Conservation (phyloP, 2,797 vertebrate genomes). For the Potorous gilbertii region DNA sequence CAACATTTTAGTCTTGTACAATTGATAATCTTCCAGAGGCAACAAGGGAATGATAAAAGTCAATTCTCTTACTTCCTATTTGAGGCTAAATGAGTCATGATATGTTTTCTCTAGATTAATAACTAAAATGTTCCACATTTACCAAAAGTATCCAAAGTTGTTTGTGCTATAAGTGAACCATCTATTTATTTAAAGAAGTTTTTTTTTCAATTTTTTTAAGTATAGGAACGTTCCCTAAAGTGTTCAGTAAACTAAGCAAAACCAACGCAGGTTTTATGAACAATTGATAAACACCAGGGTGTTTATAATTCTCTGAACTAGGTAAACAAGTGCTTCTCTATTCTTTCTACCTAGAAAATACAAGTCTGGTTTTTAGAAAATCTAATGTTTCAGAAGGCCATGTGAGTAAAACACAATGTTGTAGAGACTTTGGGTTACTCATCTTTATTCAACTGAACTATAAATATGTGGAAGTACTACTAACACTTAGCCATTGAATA, state of each 20-base stretch:
- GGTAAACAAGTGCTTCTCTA: not conserved
- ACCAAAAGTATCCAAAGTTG: not conserved
- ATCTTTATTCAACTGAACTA: not conserved
- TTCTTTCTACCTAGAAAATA: not conserved
- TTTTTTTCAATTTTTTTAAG: not conserved
- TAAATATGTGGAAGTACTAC: not conserved
- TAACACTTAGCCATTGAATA: not conserved
- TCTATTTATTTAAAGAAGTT: not conserved
- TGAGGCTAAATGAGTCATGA: not conserved
- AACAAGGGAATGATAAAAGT: not conserved
- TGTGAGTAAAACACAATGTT: not conserved
- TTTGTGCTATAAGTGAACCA: not conserved
- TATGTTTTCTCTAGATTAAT: not conserved
- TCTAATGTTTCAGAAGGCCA: not conserved
- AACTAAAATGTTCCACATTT: not conserved
- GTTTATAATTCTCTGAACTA: not conserved
- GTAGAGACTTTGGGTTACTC: not conserved
- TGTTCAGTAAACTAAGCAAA: constrained; percentile 5
- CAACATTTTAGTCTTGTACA: not conserved
- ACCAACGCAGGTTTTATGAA: not conserved
- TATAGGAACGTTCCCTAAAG: not conserved
- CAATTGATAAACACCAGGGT: not conserved
- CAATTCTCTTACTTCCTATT: not conserved
- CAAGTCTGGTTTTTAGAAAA: not conserved
- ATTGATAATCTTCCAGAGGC: not conserved